Percentiles rank a stretch among this genome's conserved stretches.
phyloP scores from a whole-genome alignment of 2,113 vertebrate species.

The Heterochromis multidens region DNA sequence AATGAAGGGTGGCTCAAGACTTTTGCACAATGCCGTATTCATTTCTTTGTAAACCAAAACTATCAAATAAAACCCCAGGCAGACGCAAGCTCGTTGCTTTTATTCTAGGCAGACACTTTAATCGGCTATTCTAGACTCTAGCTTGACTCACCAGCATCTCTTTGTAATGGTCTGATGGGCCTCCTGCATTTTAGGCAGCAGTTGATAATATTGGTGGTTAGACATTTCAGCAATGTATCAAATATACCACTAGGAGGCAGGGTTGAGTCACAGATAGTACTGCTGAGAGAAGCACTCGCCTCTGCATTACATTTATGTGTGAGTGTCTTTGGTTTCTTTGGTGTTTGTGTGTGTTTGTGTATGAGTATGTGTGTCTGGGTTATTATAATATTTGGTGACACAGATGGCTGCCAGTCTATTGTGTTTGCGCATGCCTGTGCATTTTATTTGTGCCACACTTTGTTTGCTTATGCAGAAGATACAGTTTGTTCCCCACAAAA shows the following conservation, averaged over 20 bases:
- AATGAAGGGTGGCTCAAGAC: not conserved
- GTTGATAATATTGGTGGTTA: not conserved
- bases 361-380: not conserved
- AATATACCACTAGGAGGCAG: conserved; percentile 31
- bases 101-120: not conserved
- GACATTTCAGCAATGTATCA: not conserved
- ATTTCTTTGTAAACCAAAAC: not conserved
- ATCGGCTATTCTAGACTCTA: not conserved
- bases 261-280: conserved; percentile 21
- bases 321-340: not conserved
- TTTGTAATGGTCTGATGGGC: not conserved
- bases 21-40: not conserved
- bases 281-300: not conserved
- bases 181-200: not conserved
- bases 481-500: conserved; percentile 35
- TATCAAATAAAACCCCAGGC: not conserved
- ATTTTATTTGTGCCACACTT: conserved; percentile 23
- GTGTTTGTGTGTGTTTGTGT: not conserved
- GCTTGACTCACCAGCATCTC: not conserved
- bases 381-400: conserved; percentile 22
- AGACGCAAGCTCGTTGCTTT: not conserved
- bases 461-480: conserved; percentile 41
- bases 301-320: not conserved
- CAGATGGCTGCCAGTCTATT: conserved; percentile 15
- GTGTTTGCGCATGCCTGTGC: not conserved